Conservation (phyloP, 1,140 invertebrate genomes). For the Leptopilina clavipes region DNA sequence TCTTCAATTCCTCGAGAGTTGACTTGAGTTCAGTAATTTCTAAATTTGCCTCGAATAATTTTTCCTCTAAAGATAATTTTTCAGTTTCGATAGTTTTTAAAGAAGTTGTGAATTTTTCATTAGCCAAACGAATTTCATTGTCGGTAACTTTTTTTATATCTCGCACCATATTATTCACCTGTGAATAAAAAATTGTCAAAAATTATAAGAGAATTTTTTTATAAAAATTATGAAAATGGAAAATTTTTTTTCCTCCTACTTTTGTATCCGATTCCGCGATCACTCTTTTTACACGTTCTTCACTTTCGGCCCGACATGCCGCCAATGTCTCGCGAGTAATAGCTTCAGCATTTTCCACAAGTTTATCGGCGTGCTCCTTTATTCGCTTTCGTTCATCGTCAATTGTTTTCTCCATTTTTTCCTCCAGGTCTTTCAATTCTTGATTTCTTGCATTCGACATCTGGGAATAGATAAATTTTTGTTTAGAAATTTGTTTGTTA, state of each 20-base stretch:
- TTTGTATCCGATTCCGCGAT: conserved; percentile 65
- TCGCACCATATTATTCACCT: conserved; percentile 62
- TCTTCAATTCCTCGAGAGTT: conserved; percentile 64
- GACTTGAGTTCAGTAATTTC: conserved; percentile 61
- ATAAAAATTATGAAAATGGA: not conserved
- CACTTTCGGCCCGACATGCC: conserved; percentile 64
- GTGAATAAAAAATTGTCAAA: conserved; percentile 22
- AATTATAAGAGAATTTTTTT: not conserved
- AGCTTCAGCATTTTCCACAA: conserved; percentile 65
- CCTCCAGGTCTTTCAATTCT: conserved; percentile 61
- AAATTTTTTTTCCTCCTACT: conserved; percentile 48
- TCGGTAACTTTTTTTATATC: conserved; percentile 58
- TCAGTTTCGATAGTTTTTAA: conserved; percentile 61
- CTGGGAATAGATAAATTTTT: conserved; percentile 48
- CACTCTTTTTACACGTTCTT: conserved; percentile 64
- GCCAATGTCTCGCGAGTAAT: conserved; percentile 65
- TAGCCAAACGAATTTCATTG: conserved; percentile 60
- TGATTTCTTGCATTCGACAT: conserved; percentile 57
- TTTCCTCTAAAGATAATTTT: conserved; percentile 56
- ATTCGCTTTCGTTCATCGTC: conserved; percentile 62
- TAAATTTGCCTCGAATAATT: conserved; percentile 59
- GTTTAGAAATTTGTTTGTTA: not conserved
- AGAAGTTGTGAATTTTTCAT: conserved; percentile 59
- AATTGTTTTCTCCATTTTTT: conserved; percentile 55
- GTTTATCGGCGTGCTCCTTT: conserved; percentile 62